These are phyloP conservation scores for Cercocebus atys DNA, from an alignment of 2,113 vertebrate genomes.

Conservation along the genomic window DNA sequence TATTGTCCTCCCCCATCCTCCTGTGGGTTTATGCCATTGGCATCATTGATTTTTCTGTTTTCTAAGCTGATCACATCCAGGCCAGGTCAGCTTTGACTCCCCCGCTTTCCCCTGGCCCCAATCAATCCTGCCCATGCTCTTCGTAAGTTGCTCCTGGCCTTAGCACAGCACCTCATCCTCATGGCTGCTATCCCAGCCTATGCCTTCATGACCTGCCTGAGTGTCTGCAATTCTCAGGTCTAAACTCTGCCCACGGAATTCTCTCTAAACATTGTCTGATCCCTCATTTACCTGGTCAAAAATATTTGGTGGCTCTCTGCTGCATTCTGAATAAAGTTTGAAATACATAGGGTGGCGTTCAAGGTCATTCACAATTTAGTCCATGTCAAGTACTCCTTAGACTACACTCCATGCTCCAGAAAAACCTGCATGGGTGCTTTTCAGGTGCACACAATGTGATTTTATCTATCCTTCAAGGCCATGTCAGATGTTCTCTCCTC, in stretches of 20 bases:
- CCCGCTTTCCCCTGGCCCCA: not conserved
- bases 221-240: not conserved
- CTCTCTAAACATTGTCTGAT: not conserved
- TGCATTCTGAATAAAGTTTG: not conserved
- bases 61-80: not conserved
- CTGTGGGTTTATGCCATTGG: accelerated
- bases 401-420: not conserved
- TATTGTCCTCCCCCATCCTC: not conserved
- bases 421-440: not conserved
- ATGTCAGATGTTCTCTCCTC: not conserved
- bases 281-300: not conserved
- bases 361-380: not conserved
- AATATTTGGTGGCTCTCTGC: not conserved
- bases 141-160: not conserved
- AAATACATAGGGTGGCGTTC: not conserved
- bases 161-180: not conserved
- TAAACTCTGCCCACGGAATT: not conserved
- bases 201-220: not conserved
- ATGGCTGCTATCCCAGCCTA: not conserved
- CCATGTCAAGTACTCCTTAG: not conserved
- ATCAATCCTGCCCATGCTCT: accelerated
- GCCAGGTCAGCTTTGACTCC: not conserved
- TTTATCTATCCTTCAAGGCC: not conserved
- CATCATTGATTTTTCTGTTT: not conserved
- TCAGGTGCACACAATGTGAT: accelerated